phyloP scores from a whole-genome alignment of 2,888 invertebrate genomes.

The Acrobasis consociella region DNA sequence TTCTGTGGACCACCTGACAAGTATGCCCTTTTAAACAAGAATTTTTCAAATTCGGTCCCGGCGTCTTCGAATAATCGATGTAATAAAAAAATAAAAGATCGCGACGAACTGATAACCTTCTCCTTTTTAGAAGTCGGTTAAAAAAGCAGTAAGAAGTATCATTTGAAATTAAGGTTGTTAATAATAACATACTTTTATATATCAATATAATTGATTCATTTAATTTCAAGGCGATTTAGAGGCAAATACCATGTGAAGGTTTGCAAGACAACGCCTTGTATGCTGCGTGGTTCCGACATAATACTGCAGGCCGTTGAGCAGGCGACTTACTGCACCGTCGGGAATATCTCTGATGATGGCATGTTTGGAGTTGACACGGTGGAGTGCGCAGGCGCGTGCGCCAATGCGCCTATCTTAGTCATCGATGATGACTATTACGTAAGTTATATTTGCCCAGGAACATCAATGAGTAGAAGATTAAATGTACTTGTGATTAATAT shows the following conservation, averaged over 20 bases:
- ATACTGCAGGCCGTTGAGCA: slow-evolving; percentile 59
- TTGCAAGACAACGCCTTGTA: slow-evolving; percentile 68
- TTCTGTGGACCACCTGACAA: no score
- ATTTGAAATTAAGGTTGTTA: no score
- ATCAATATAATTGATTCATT: background rate
- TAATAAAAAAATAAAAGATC: no score
- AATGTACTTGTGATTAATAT: no score
- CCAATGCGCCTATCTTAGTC: slow-evolving; percentile 65
- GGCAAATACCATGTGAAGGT: slow-evolving; percentile 70
- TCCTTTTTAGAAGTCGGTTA: no score
- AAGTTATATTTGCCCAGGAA: slow-evolving; percentile 40
- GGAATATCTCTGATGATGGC: slow-evolving; percentile 55
- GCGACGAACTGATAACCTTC: no score
- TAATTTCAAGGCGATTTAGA: slow-evolving; percentile 49
- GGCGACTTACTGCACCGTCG: slow-evolving; percentile 53
- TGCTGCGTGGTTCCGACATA: slow-evolving; percentile 65
- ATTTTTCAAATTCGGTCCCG: no score
- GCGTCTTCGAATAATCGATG: no score
- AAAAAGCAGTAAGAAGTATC: no score
- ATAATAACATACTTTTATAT: no score
- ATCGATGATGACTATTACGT: slow-evolving; percentile 74
- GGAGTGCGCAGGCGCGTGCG: slow-evolving; percentile 71
- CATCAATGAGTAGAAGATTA: no score
- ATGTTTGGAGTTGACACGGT: slow-evolving; percentile 69
- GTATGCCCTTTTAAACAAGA: no score